Percentiles rank a stretch among this genome's conserved stretches.
Evolutionary conservation across 2,888 invertebrate genomes (phyloP).

Genomic region (Pasiphila rectangulata): DNA sequence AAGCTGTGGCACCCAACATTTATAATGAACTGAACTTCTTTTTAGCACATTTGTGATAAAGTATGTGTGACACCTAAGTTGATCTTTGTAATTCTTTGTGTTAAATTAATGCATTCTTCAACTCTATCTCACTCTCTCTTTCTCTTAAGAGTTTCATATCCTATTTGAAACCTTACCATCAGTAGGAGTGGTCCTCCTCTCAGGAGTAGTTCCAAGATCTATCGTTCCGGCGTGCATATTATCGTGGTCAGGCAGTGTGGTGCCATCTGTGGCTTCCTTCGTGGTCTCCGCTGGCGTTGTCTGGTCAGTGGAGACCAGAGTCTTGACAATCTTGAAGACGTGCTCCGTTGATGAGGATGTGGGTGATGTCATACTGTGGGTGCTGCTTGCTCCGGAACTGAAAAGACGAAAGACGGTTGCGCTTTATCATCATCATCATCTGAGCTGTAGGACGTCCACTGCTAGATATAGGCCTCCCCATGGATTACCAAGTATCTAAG

Average conservation of each 20-base stretch:
- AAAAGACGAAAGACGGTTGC: conserved; percentile 24
- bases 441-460: too few species aligned
- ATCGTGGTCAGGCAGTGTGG: conserved; percentile 64
- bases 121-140: too few species aligned
- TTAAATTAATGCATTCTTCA: too few species aligned
- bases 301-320: conserved; percentile 46
- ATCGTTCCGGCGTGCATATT: conserved; percentile 69
- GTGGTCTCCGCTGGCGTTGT: conserved; percentile 32
- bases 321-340: conserved; percentile 48
- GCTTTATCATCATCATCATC: too few species aligned
- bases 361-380: conserved; percentile 67
- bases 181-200: conserved; percentile 62
- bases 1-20: too few species aligned
- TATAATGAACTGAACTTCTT: too few species aligned
- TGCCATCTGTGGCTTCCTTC: conserved; percentile 40
- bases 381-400: conserved; percentile 63
- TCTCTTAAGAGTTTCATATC: too few species aligned
- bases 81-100: too few species aligned
- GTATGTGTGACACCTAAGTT: too few species aligned
- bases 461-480: too few species aligned
- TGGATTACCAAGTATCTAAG: too few species aligned
- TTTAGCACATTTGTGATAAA: too few species aligned
- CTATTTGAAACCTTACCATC: conserved; percentile 59
- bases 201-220: conserved; percentile 51
- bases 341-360: conserved; percentile 58